These are phyloP conservation scores for Malacosoma neustria DNA, from an alignment of 2,888 invertebrate genomes.

Conservation along the genomic window DNA sequence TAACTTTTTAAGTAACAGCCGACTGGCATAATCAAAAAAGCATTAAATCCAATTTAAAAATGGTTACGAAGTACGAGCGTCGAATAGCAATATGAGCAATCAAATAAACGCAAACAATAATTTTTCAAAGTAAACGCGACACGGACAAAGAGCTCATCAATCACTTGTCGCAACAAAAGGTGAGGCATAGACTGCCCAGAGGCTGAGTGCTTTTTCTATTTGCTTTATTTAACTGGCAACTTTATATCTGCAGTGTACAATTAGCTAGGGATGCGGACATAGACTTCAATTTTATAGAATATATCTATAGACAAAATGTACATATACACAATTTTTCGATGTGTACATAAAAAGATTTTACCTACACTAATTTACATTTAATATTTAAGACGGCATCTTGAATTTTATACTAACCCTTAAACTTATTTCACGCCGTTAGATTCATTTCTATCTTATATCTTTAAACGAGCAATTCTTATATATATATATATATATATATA, in stretches of 20 bases:
- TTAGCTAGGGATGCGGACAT: not conserved
- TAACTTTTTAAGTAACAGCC: too few species aligned
- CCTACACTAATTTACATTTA: too few species aligned
- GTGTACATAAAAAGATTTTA: too few species aligned
- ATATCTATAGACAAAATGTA: too few species aligned
- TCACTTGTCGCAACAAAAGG: conserved; percentile 54
- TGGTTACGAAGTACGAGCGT: conserved; percentile 9
- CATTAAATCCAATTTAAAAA: not conserved
- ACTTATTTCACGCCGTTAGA: too few species aligned
- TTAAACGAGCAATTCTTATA: too few species aligned
- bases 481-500: too few species aligned
- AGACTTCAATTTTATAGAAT: too few species aligned
- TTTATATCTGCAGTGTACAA: conserved; percentile 19
- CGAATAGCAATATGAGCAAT: conserved; percentile 40
- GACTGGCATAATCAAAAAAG: not conserved
- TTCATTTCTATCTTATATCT: too few species aligned
- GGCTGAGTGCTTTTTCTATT: conserved; percentile 43
- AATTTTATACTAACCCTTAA: too few species aligned
- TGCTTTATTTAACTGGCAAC: conserved; percentile 24
- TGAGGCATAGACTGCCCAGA: conserved; percentile 47
- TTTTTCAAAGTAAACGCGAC: conserved; percentile 64
- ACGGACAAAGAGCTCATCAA: conserved; percentile 54
- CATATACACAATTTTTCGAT: too few species aligned
- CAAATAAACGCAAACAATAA: conserved; percentile 51
- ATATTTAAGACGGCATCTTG: too few species aligned